Percentiles rank a stretch among this genome's conserved stretches.
Evolutionary conservation across 2,888 invertebrate genomes (phyloP).

Genomic region (Cataglyphis rosenhaueri): DNA sequence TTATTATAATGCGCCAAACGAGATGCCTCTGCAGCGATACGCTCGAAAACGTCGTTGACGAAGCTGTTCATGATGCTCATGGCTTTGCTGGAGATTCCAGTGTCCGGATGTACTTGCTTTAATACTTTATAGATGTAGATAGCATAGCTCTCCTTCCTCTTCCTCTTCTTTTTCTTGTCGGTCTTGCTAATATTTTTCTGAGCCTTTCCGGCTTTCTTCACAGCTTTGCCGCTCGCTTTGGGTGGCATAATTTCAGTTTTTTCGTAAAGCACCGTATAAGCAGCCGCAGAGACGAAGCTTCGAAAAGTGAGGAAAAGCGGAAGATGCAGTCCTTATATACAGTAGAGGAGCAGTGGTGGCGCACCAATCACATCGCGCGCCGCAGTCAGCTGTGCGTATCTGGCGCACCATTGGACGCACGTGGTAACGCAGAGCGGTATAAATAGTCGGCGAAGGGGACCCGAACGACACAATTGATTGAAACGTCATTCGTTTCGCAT

Average conservation of each 20-base stretch:
- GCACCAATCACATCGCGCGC: slow-evolving; percentile 48
- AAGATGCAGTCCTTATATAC: slow-evolving; percentile 37
- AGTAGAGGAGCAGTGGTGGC: not conserved
- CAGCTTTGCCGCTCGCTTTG: slow-evolving; percentile 73
- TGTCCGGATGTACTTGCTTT: slow-evolving; percentile 87
- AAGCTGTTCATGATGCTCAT: slow-evolving; percentile 75
- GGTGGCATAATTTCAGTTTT: slow-evolving; percentile 65
- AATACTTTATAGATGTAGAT: slow-evolving; percentile 87
- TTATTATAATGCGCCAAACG: slow-evolving; percentile 88
- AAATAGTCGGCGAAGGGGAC: not conserved
- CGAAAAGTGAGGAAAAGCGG: not conserved
- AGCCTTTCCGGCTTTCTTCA: slow-evolving; percentile 76
- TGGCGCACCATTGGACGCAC: slow-evolving; percentile 32
- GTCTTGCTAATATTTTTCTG: slow-evolving; percentile 83
- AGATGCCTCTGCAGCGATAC: slow-evolving; percentile 79
- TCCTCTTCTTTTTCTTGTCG: slow-evolving; percentile 82
- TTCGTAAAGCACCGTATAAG: slow-evolving; percentile 7
- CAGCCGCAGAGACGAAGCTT: not conserved
- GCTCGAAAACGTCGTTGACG: slow-evolving; percentile 79
- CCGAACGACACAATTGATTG: accelerated
- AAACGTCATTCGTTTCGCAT: accelerated
- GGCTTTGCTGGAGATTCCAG: slow-evolving; percentile 85
- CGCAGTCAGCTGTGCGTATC: not conserved
- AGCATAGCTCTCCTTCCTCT: slow-evolving; percentile 84
- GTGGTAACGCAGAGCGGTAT: not conserved